Conservation (phyloP, 2,888 invertebrate genomes). For the Ochropleura plecta region DNA sequence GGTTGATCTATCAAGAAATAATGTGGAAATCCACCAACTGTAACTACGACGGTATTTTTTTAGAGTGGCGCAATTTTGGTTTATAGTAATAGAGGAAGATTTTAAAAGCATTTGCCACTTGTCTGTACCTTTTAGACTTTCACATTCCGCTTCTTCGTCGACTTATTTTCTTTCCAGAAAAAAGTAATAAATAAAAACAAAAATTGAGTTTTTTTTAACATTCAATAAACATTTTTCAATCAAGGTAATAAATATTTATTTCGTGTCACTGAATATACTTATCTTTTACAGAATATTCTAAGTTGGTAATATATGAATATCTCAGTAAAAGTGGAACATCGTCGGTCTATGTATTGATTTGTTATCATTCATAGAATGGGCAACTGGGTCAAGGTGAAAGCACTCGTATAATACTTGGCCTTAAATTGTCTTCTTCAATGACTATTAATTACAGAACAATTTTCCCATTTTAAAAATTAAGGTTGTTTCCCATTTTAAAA, state of each 20-base stretch:
- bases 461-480: neutral
- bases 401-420: neutral
- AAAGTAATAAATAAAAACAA: too few species aligned
- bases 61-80: neutral
- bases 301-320: neutral
- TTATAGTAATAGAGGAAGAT: neutral
- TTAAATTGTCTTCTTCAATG: neutral
- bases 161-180: neutral
- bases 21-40: neutral
- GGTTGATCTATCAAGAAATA: neutral
- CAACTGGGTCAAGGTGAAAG: constrained; percentile 9
- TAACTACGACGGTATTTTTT: neutral
- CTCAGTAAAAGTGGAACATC: neutral
- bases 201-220: neutral
- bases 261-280: neutral
- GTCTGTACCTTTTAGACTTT: neutral
- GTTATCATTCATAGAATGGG: constrained; percentile 8
- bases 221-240: neutral
- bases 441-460: neutral
- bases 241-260: neutral
- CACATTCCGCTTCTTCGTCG: neutral
- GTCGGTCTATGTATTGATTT: constrained; percentile 13
- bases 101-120: neutral
- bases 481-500: neutral
- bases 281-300: neutral